Evolutionary conservation across 2,797 vertebrate species (phyloP), one percentile per base, ranked within the genome.

Genomic region (Carduelis carduelis): DNA sequence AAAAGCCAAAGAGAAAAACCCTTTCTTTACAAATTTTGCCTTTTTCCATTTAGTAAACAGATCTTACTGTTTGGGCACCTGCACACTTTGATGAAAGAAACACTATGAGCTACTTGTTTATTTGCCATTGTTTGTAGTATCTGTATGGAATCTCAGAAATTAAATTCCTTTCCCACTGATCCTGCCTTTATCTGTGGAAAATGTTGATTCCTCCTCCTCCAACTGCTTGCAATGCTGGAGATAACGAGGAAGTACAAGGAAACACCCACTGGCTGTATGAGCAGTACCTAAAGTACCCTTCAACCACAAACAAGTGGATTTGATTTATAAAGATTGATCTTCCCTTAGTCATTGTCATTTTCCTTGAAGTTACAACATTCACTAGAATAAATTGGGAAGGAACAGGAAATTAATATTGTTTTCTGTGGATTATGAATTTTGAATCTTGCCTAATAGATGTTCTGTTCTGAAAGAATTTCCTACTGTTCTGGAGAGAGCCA

Each of bases 101-200:
- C 35, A 57, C 66, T 59, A 93, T 13, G 72, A 85, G 80, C 91
- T 79, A 90, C 92, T 95, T 97, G 95, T 95, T 95, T 95, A 78
- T 95, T 93, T 90, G 92, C 93, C 90, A 94, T 84, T 87, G 93
- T 94, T 97, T 96, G 93, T 86, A 87, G 49, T 95, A 52, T 80
- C 84, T 60, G 71, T 68, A 95, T 95, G 95, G 96, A 95, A 95
- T 93, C 77, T 95, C 77, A 94, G 94, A 96, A 94, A 97, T 84
- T 83, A 84, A 83, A 94, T 96, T 97, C 94, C 92, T 95, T 97
- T 96, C 94, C 96, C 96, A 97, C 96, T 91, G 94, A 89, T 90
- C 84, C 69, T 90, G 87, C 80, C 89, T 93, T 91, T 90, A 91
- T 70, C 85, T 60, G 80, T 46, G 83, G 93, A 88, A 95, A 95